A percentile compares a stretch with the other conserved stretches of the same genome.
These are phyloP conservation scores for Troides aeacus DNA, from an alignment of 2,888 invertebrate genomes.

Conservation along the genomic window DNA sequence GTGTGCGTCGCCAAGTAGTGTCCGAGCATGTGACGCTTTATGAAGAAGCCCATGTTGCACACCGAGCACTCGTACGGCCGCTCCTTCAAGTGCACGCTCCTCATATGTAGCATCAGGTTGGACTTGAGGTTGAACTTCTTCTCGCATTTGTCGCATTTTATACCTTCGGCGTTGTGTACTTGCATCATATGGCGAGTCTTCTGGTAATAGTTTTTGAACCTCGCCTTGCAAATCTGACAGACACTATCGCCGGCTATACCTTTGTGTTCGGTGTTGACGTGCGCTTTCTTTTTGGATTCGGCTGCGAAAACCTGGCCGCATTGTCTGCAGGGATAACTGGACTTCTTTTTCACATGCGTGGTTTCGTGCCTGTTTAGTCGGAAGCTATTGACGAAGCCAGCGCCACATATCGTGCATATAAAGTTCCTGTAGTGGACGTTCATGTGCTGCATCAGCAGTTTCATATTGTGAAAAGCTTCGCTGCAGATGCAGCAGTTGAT, in stretches of 20 bases:
- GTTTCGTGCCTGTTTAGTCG: constrained; percentile 65
- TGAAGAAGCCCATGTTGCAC: constrained; percentile 72
- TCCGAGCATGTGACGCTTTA: constrained; percentile 68
- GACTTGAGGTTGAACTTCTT: constrained; percentile 72
- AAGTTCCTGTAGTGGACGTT: constrained; percentile 70
- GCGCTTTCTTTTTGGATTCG: constrained; percentile 68
- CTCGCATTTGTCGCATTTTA: constrained; percentile 68
- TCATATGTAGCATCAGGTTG: constrained; percentile 64
- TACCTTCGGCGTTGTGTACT: constrained; percentile 66
- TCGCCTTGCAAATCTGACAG: constrained; percentile 69
- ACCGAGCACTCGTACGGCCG: constrained; percentile 69
- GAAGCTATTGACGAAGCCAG: constrained; percentile 69
- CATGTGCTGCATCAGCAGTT: constrained; percentile 71
- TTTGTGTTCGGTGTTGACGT: constrained; percentile 68
- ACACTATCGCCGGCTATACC: constrained; percentile 71
- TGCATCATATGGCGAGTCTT: constrained; percentile 72
- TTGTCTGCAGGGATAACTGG: constrained; percentile 61
- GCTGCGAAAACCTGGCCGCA: constrained; percentile 65
- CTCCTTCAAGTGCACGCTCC: constrained; percentile 69
- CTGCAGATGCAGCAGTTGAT: constrained; percentile 66
- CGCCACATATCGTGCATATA: constrained; percentile 69
- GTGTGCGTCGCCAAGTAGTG: constrained; percentile 75
- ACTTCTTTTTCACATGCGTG: constrained; percentile 66
- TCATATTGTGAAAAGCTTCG: constrained; percentile 69
- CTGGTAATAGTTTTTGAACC: constrained; percentile 73